Base-by-base conservation (phyloP, 2,113 vertebrate genomes). In the Pterocles gutturalis region DNA sequence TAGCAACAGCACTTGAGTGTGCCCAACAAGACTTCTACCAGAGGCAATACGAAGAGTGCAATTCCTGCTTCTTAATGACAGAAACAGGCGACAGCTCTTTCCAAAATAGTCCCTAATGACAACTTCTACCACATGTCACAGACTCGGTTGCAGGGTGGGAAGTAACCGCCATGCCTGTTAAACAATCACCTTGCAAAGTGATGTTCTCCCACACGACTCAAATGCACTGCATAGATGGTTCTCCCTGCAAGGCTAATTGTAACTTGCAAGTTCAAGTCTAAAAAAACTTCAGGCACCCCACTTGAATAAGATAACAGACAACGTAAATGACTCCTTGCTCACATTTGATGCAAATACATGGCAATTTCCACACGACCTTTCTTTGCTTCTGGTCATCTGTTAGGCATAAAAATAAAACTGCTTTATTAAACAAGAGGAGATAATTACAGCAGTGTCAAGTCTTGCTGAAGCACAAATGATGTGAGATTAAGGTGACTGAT, bases 1-100 rank as follows among this genome's bases (percentile, higher is more conserved):
- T 7, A n/a, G 43, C 15, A 60, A 33, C 31, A 54, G 5, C 19
- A 25, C 21, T 38, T 60, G 17, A 34, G 6, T 19, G 5, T 57
- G 62, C 34, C 54, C 53, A 65, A 60, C 5, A 54, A 80, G 25
- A 21, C 5, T 82, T 34, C 16, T 8, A 0, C 7, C 20, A 60
- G 61, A 60, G 31, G 29, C 10, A 5, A 17, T 18, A 41, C 0
- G 0, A 70, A 43, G 41, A n/a, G 6, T 2, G 1, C 7, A 55
- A 33, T 36, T 90, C 38, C 18, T 69, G 16, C 33, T 62, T 49
- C 20, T 13, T 55, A 53, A 12, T 1, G 2, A 49, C 55, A 62
- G 31, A 41, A 83, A 57, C 6, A 33, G 8, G 9, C 0, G 2
- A 48, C 26, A 31, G 4, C 13, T 7, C 26, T 65, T 76, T 19